phyloP scores from a whole-genome alignment of 2,113 vertebrate species.

The Semnornis frantzii region DNA sequence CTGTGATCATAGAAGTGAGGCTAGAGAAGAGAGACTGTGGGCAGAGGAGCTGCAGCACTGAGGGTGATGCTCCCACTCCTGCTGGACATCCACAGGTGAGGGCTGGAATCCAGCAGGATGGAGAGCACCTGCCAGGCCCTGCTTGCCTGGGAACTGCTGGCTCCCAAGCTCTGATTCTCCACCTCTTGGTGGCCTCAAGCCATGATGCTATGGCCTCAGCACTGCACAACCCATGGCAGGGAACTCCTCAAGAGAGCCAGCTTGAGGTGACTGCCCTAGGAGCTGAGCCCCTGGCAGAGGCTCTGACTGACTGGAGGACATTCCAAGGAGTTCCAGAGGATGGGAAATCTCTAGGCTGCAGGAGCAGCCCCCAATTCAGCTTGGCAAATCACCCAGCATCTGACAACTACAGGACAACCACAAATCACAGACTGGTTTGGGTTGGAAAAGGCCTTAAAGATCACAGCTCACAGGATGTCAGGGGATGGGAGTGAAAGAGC shows the following conservation, averaged over 20 bases:
- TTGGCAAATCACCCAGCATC: not conserved
- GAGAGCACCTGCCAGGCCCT: not conserved
- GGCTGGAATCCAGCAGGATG: not conserved
- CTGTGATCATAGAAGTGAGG: not conserved
- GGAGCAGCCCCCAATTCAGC: not conserved
- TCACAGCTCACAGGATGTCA: too few relatives aligned
- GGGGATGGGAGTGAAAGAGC: too few relatives aligned
- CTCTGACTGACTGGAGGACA: accelerated
- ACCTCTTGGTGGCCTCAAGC: accelerated
- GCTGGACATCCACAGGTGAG: too few relatives aligned
- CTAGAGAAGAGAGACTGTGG: too few relatives aligned
- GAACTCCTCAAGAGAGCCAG: not conserved
- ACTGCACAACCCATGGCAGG: accelerated
- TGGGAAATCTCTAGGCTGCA: not conserved
- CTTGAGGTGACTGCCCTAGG: accelerated
- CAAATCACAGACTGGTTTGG: not conserved
- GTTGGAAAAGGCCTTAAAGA: not conserved
- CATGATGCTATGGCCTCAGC: accelerated
- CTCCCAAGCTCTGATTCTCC: not conserved
- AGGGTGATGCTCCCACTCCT: not conserved
- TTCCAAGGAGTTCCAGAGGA: not conserved
- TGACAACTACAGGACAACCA: not conserved
- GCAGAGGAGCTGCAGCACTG: not conserved
- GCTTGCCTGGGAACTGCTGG: accelerated
- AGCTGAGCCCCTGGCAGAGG: not conserved